Percentiles rank a stretch among this genome's conserved stretches.
phyloP scores from a whole-genome alignment of 2,797 vertebrate species.

The Etheostoma nigrum region DNA sequence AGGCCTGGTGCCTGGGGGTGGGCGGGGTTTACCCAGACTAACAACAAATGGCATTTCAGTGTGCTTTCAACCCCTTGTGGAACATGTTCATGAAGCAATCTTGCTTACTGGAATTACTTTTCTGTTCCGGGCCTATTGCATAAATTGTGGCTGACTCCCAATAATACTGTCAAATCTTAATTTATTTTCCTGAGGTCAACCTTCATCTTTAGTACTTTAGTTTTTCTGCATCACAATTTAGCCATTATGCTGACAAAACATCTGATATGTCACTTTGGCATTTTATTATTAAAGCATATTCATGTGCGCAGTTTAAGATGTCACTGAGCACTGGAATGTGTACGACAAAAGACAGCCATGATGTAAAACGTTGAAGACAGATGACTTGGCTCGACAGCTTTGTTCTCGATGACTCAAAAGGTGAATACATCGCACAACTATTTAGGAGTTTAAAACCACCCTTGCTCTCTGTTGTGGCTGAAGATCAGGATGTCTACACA shows the following conservation, averaged over 20 bases:
- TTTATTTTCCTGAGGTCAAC: neutral
- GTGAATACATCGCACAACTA: neutral
- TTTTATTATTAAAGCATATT: constrained; percentile 21
- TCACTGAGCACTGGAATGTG: constrained; percentile 11
- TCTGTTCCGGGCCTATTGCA: neutral
- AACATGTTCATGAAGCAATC: too few species aligned
- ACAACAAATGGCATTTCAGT: too few species aligned
- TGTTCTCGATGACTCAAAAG: constrained; percentile 36
- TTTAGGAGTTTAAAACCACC: too few species aligned
- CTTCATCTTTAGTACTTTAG: neutral
- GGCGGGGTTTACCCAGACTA: too few species aligned
- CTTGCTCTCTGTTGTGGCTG: constrained; percentile 17
- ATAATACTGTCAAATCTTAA: neutral
- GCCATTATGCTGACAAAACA: neutral
- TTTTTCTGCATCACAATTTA: neutral
- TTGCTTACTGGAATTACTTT: neutral
- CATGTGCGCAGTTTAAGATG: constrained; percentile 17
- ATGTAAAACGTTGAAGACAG: constrained; percentile 7
- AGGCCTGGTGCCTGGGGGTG: too few species aligned
- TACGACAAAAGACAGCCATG: constrained; percentile 21
- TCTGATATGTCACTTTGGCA: constrained; percentile 19
- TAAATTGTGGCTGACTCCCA: neutral
- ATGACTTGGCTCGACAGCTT: constrained; percentile 29
- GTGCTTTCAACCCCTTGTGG: too few species aligned
- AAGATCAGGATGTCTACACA: constrained; percentile 43